Base-by-base conservation (phyloP, 2,888 invertebrate species). In the Temnothorax rugatulus region DNA sequence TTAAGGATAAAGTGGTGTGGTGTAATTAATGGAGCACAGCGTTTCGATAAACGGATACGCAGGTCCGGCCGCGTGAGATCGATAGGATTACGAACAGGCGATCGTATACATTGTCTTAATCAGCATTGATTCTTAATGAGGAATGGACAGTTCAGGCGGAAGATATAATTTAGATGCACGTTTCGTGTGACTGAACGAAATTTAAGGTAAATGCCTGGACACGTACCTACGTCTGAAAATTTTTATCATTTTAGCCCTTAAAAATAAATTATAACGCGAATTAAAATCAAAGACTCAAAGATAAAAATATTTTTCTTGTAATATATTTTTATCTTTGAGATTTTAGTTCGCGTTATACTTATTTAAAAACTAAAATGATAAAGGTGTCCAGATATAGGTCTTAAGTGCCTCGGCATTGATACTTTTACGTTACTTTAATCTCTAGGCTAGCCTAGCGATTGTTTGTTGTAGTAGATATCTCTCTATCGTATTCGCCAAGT, bases 1-100 rank as follows among this genome's bases (percentile, higher is more conserved):
- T 81, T 81, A 61, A 59, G 47, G 59, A 61, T 81, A 81, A 59
- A 81, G 38, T 50, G 79, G 59, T 44, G 38, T 11, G 41, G 73
- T 59, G 59, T 59, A 81, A 81, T 81, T 73, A 59, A 81, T 73
- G 79, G 50, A 81, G 18, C 47, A 38, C 47, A 38, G 13, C 11
- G 47, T 79, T 73, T 50, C 73, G 59, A 38, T 21, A 34, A 54
- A 41, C 38, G 18, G 38, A 50, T n/a, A 79, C 52, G 38, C 18
- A n/a, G n/a, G 69, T 77, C 34, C 9, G 13, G 25, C 34, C n/a
- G 4, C 44, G 41, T 44, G 38, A 66, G 21, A 54, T 59, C 44
- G 25, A 41, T 15, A 4, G 50, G 59, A 59, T 57, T 77, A 50
- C 34, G 25, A n/a, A n/a, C 69, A 13, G 25, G 34, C 44, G 38